phyloP scores from a whole-genome alignment of 2,797 vertebrate genomes.

The Brachyalestes nurse region DNA sequence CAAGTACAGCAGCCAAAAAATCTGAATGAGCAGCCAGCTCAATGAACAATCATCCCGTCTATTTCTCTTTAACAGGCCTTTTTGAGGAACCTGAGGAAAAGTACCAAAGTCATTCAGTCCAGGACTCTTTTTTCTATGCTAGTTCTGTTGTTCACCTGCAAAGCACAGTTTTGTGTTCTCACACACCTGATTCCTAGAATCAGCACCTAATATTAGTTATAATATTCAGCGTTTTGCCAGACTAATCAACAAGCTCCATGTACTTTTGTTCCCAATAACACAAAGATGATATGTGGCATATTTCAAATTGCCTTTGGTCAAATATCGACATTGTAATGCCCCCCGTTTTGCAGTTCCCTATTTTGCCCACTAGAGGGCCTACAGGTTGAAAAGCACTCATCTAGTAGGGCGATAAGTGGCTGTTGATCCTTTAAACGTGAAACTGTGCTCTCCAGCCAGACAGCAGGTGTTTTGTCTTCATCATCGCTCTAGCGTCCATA shows the following conservation, averaged over 20 bases:
- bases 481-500: slow-evolving; percentile 74
- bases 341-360: too few species aligned
- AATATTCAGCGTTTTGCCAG: too few species aligned
- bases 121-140: slow-evolving; percentile 5
- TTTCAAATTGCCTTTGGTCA: too few species aligned
- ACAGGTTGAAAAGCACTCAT: too few species aligned
- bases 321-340: too few species aligned
- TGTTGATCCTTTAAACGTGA: neutral
- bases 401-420: too few species aligned
- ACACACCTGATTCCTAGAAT: neutral
- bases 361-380: too few species aligned
- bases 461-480: neutral
- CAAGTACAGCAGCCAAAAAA: slow-evolving; percentile 14
- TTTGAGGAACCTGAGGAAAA: slow-evolving; percentile 16
- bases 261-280: too few species aligned
- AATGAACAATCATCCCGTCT: neutral
- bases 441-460: neutral
- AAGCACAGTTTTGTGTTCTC: neutral
- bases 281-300: too few species aligned
- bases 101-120: slow-evolving; percentile 65
- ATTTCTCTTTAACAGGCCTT: neutral
- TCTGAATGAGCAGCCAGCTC: neutral
- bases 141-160: neutral
- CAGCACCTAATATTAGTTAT: too few species aligned
- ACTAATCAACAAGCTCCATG: too few species aligned